Conservation (phyloP, 2,888 invertebrate genomes). For the Cephus nigrinus region DNA sequence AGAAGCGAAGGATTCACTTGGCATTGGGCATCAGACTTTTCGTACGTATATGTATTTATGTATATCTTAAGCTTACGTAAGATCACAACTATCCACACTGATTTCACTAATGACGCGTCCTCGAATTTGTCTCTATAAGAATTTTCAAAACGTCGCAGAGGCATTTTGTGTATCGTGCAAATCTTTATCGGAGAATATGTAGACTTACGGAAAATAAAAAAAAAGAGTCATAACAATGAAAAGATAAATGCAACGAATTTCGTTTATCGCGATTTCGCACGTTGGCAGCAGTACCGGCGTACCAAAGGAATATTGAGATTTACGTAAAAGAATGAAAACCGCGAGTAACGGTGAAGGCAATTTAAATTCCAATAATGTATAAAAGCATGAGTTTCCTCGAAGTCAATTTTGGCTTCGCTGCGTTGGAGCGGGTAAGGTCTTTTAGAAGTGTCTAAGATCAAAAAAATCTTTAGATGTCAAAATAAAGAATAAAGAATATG, state of each 20-base stretch:
- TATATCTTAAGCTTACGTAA: neutral
- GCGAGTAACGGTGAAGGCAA: slow-evolving; percentile 41
- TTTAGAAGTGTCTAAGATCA: neutral
- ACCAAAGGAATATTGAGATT: slow-evolving; percentile 53
- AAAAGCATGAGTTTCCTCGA: slow-evolving; percentile 44
- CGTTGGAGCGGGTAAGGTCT: neutral
- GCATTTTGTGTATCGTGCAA: no score
- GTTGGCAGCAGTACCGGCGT: slow-evolving; percentile 10
- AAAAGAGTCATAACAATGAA: neutral
- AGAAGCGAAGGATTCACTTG: neutral
- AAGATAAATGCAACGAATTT: neutral
- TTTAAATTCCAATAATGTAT: slow-evolving; percentile 58
- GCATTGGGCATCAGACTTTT: neutral
- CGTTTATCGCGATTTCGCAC: slow-evolving; percentile 1
- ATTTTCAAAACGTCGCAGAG: no score
- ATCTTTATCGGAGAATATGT: no score
- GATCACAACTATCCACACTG: neutral
- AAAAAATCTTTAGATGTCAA: neutral
- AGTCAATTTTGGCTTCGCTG: neutral
- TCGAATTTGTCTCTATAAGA: neutral
- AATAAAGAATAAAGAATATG: neutral
- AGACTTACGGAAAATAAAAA: neutral
- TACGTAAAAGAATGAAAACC: slow-evolving; percentile 49
- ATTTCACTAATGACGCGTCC: neutral
- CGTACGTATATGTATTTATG: neutral